Conservation (phyloP, 2,797 vertebrate genomes). For the Gobionotothen gibberifrons region DNA sequence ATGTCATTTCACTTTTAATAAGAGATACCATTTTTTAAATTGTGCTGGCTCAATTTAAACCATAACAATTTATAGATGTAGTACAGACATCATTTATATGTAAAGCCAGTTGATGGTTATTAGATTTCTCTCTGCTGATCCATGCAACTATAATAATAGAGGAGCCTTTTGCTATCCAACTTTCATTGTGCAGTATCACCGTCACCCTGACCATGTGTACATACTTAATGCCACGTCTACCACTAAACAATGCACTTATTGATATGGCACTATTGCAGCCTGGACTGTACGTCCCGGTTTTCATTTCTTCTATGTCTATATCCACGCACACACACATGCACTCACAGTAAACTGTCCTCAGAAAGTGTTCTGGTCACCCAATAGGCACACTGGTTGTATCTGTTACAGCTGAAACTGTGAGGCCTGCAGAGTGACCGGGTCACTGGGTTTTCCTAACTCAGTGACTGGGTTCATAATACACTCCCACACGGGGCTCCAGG, state of each 20-base stretch:
- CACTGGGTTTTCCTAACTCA: conserved; percentile 37
- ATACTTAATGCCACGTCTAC: conserved; percentile 54
- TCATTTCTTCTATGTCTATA: background rate
- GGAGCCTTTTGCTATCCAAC: conserved; percentile 5
- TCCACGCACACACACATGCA: background rate
- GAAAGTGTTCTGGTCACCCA: conserved; percentile 44
- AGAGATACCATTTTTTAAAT: background rate
- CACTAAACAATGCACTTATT: conserved; percentile 52
- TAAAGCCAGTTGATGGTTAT: background rate
- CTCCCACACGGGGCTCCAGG: conserved; percentile 5
- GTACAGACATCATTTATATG: background rate
- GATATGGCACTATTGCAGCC: conserved; percentile 21
- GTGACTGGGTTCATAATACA: conserved; percentile 32
- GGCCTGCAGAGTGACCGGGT: conserved; percentile 51
- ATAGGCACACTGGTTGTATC: conserved; percentile 27
- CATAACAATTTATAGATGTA: background rate
- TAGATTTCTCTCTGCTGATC: background rate
- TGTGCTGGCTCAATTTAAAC: background rate
- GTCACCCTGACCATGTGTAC: conserved; percentile 1
- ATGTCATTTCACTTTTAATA: background rate
- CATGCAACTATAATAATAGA: conserved; percentile 24
- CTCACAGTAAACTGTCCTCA: conserved; percentile 19
- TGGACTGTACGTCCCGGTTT: conserved; percentile 20
- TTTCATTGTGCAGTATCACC: conserved; percentile 15
- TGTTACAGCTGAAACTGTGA: conserved; percentile 55